Base-by-base conservation (phyloP, 2,113 vertebrate genomes). In the Labeo rohita region DNA sequence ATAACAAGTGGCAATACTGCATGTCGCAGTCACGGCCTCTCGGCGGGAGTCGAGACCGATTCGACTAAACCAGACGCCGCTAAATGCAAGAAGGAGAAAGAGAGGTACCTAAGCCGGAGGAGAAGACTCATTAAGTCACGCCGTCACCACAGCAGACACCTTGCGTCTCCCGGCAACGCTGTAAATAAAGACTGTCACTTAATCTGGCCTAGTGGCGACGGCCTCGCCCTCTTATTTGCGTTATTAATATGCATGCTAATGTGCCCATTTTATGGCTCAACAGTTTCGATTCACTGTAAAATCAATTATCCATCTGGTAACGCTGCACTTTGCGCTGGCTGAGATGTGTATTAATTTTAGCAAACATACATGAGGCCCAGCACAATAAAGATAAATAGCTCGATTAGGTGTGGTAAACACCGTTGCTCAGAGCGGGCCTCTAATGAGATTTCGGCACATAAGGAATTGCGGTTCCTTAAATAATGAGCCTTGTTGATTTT, bases 201-300 rank as follows among this genome's bases (percentile, higher is more conserved):
- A 79, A 89, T 90, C 90, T 85, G 86, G 86, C 84, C 88, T 81
- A 66, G 82, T 79, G 86, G 81, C 70, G 85, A 78, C 79, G 54
- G 45, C 86, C 84, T 85, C 78, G 70, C 86, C 85, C 84, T 85
- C 88, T 85, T 90, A 88, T 90, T 89, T 89, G 87, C 61, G 73
- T 89, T 89, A 92, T 92, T 92, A 92, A 91, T 91, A 92, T 92
- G 90, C 90, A 91, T 92, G 90, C 90, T 92, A 92, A 92, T 92
- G 87, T 66, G 88, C 90, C 91, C 90, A 91, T 92, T 92, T 91
- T 91, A 92, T 90, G 91, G 90, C 91, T 92, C 90, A 90, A 91
- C 92, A 90, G 90, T 92, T 91, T 87, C 89, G 87, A 92, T 92
- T 91, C 89, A 91, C 89, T 91, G 89, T 92, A 92, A 91, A 92